Conservation (phyloP, 2,113 vertebrate species). For the Podarcis raffonei region DNA sequence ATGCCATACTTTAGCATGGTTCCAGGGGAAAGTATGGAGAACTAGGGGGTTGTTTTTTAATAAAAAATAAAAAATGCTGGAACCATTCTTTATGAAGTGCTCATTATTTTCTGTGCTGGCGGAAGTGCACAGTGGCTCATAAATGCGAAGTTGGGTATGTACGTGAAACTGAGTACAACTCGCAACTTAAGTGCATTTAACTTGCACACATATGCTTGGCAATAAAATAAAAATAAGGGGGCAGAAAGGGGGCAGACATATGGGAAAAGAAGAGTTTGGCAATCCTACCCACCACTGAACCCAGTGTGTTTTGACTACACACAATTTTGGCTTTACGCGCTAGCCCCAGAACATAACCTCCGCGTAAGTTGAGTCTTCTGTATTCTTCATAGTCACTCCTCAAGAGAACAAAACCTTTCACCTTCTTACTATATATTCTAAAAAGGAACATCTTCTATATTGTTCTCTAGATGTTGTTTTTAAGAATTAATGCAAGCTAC, state of each 20-base stretch:
- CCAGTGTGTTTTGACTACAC: no score
- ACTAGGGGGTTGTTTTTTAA: neutral
- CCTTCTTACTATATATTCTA: neutral
- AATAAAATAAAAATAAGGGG: no score
- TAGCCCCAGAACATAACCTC: no score
- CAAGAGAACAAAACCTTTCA: no score
- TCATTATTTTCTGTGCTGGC: neutral
- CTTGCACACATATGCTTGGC: no score
- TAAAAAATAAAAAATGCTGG: no score
- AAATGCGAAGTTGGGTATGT: neutral
- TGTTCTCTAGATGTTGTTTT: constrained; percentile 87
- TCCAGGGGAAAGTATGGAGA: neutral
- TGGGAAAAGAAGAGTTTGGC: no score
- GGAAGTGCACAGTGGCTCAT: neutral
- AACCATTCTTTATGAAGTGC: neutral
- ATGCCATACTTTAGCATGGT: neutral
- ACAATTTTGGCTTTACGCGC: no score
- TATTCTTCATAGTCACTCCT: neutral
- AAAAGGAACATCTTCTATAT: constrained; percentile 20
- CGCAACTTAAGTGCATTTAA: no score
- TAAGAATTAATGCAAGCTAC: constrained; percentile 92
- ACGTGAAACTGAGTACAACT: neutral
- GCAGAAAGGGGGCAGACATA: no score
- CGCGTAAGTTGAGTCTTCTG: no score
- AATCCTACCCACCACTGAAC: no score